phyloP scores from a whole-genome alignment of 2,113 vertebrate species.

The Theristicus caerulescens region DNA sequence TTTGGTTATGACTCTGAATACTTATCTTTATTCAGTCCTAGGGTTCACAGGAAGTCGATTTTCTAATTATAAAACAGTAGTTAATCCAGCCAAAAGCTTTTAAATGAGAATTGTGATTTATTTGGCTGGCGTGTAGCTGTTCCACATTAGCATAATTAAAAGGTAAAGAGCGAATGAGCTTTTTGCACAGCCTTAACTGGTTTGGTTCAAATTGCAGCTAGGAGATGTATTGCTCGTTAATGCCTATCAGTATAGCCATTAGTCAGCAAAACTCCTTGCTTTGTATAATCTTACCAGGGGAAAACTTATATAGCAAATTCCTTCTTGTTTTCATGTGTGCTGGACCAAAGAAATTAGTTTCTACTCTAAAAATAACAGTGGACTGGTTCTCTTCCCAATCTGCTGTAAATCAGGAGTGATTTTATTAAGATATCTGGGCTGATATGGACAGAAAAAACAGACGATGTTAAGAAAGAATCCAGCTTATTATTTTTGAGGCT shows the following conservation, averaged over 20 bases:
- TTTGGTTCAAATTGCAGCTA: slow-evolving; percentile 42
- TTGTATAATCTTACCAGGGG: slow-evolving; percentile 15
- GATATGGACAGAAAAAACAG: not conserved
- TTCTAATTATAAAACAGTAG: slow-evolving; percentile 75
- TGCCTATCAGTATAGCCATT: slow-evolving; percentile 56
- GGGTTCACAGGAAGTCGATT: slow-evolving; percentile 64
- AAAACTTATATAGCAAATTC: slow-evolving; percentile 44
- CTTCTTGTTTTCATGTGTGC: slow-evolving; percentile 3
- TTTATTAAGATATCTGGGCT: not conserved
- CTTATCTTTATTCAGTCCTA: slow-evolving; percentile 17
- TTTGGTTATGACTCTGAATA: slow-evolving; percentile 35
- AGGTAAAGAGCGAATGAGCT: slow-evolving; percentile 38
- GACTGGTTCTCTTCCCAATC: not conserved
- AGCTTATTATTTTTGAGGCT: not conserved
- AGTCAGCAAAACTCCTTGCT: slow-evolving; percentile 57
- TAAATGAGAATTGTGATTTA: slow-evolving; percentile 73
- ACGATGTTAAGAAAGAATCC: not conserved
- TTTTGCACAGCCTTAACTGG: slow-evolving; percentile 43
- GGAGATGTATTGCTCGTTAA: slow-evolving; percentile 66
- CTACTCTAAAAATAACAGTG: slow-evolving; percentile 4
- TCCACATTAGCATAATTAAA: slow-evolving; percentile 75
- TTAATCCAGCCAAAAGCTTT: slow-evolving; percentile 70
- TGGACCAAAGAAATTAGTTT: not conserved
- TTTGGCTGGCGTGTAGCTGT: slow-evolving; percentile 36
- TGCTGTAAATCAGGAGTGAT: not conserved